Percentiles rank a stretch among this genome's conserved stretches.
These are phyloP conservation scores for Brachyhypopomus gauderio DNA, from an alignment of 2,113 vertebrate genomes.

Conservation along the genomic window DNA sequence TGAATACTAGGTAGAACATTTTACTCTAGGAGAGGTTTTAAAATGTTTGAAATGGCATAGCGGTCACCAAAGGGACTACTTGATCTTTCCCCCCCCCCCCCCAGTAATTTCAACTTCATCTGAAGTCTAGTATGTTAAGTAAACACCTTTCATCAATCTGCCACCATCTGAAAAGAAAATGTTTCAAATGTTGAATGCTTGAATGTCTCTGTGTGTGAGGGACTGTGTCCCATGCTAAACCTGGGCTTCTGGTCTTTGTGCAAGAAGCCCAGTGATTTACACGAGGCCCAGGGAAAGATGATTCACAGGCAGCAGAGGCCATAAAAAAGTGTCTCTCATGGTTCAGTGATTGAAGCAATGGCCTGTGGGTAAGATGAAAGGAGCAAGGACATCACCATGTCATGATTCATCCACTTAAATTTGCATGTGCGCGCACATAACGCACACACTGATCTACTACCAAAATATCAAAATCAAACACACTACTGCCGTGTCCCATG, in stretches of 20 bases:
- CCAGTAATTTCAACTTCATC: not conserved
- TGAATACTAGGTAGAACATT: not conserved
- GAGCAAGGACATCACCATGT: not conserved
- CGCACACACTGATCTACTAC: not conserved
- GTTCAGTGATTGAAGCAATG: conserved; percentile 1
- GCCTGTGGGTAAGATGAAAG: conserved; percentile 8
- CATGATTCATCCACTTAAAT: conserved; percentile 29
- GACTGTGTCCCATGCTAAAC: conserved; percentile 5
- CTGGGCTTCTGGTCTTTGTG: conserved; percentile 10
- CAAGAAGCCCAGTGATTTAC: conserved; percentile 33
- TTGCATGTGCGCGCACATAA: not conserved
- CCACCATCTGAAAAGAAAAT: conserved; percentile 13
- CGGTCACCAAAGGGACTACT: not conserved
- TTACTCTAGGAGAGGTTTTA: not conserved
- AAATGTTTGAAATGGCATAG: not conserved
- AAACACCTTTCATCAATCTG: conserved; percentile 8
- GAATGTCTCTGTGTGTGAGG: conserved; percentile 11
- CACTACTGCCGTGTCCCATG: conserved; percentile 37
- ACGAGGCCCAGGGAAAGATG: not conserved
- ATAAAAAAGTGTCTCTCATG: not conserved
- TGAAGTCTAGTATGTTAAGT: not conserved
- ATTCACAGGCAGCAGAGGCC: not conserved
- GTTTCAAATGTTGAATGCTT: conserved; percentile 35
- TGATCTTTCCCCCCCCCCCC: not conserved
- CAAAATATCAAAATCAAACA: not conserved